Base-by-base conservation (phyloP, 2,797 vertebrate genomes). In the Acipenser ruthenus region DNA sequence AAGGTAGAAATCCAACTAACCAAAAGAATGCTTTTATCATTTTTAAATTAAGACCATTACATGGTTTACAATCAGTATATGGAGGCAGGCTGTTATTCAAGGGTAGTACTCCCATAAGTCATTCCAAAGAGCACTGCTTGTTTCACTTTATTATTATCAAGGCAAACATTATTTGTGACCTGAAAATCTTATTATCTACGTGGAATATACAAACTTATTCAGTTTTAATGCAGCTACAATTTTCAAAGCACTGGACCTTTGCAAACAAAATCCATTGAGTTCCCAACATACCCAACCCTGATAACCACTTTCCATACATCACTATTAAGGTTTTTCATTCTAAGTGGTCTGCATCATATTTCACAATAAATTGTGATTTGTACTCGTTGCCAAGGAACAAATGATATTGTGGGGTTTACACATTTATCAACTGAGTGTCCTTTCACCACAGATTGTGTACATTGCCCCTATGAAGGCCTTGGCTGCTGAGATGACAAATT, bases 401-500 rank as follows among this genome's bases (percentile, higher is more conserved):
- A 92, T 79, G 67, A 82, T 80, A 66, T 72, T 75, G 72, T 82
- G 74, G 74, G 72, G 78, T 91, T 88, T 87, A 76, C 80, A 88
- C 89, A 85, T 95, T 94, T 85, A 92, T 94, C 91, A 95, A 85
- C 65, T 37, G 63, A 60, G 67, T 89, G 82, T 93, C 87, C 81
- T 85, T 90, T 82, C 78, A 73, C 55, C 86, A 60, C 82, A 99
- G 96, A 93, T 99, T 69, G 85, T 99, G 4, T 99, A 99, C 70
- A 96, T 99, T 76, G 96, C 96, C 84, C 96, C 96, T 64, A 99
- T 99, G 96, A 99, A 99, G 83, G 96, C 96, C 74, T 84, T 99
- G 89, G 96, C 96, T 85, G 96, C 96, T 13, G 96, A 99, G 86
- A 99, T 98, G 96, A 99, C 96, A 79, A 96, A 93, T 85, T 97